Conservation (phyloP, 2,888 invertebrate genomes). For the Andrena trimmerana region DNA sequence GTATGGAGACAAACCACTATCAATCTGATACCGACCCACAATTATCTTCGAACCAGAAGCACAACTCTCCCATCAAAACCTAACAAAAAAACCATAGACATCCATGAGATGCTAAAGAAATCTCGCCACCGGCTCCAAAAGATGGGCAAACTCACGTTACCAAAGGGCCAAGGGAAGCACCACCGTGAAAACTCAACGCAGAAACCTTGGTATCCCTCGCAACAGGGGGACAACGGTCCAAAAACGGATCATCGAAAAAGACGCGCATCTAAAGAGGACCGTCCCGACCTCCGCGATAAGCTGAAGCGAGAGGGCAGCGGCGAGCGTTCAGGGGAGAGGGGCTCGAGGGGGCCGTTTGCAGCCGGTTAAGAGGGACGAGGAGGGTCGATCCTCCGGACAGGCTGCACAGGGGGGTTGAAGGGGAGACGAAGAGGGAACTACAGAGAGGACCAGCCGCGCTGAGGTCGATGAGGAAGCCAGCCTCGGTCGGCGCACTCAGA, state of each 20-base stretch:
- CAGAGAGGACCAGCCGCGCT: conserved; percentile 46
- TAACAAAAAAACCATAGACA: background rate
- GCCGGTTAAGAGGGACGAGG: conserved; percentile 24
- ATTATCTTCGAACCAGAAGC: too few relatives aligned
- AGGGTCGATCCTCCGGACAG: conserved; percentile 22
- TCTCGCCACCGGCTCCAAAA: background rate
- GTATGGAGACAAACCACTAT: too few relatives aligned
- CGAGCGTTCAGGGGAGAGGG: background rate
- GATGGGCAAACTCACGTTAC: background rate
- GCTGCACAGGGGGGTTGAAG: conserved; percentile 19
- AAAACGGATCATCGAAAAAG: conserved; percentile 17
- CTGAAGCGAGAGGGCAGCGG: background rate
- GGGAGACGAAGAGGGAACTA: conserved; percentile 25
- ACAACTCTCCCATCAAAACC: background rate
- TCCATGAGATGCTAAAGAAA: background rate
- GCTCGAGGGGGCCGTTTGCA: background rate
- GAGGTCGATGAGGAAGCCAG: conserved; percentile 72
- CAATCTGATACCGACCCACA: too few relatives aligned
- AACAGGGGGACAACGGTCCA: conserved; percentile 3
- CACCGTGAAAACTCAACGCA: too few relatives aligned
- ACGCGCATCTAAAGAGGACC: background rate
- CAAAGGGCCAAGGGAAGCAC: background rate
- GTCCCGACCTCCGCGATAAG: background rate
- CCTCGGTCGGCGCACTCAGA: conserved; percentile 73
- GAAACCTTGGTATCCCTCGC: background rate